Evolutionary conservation across 2,888 invertebrate species (phyloP), one percentile per base, ranked within the genome.

Genomic region (Gymnocheta viridis): DNA sequence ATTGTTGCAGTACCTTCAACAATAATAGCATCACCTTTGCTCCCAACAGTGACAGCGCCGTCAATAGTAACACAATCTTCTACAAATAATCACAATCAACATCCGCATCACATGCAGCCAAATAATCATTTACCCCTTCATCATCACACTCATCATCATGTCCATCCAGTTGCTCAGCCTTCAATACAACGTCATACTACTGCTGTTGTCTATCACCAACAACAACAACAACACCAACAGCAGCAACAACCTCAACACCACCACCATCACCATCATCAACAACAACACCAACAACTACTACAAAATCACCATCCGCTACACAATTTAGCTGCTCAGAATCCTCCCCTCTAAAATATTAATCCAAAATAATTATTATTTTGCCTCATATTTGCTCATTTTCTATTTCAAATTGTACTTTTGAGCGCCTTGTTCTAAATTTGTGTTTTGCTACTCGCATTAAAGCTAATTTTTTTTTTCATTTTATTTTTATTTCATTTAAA

Each of bases 81-180:
- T 73, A 56, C 81, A 73, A 47, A 38, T 74, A 74, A 69, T 69
- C 74, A 79, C 22, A 69, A 66, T 58, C 81, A 81, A 17, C 77
- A 82, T 67, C 78, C 73, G 27, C 85, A 70, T 81, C 82, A 82
- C 70, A 85, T 85, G 85, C 82, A 82, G 38, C 70, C 73, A 44
- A 82, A 85, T 78, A 85, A 82, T 72, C 82, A 85, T 76, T 81
- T 84, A 76, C 49, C 70, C 56, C 81, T 47, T 60, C 83, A 84
- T n/a, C 83, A 76, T 58, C 82, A 82, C 24, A 66, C 49, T 41
- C 58, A 58, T 41, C 72, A 72, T 19, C 70, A 64, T 70, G 64
- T 74, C 58, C 82, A 80, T 22, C 24, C 76, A 60, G 27, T 66
- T 56, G 69, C 64, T 51, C 79, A 72, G 76, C 72, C 82, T 58